Percentiles rank a stretch among this genome's conserved stretches.
Conservation (phyloP, 92 coral and sea anemone species). For the Palythoa heliodiscus region DNA sequence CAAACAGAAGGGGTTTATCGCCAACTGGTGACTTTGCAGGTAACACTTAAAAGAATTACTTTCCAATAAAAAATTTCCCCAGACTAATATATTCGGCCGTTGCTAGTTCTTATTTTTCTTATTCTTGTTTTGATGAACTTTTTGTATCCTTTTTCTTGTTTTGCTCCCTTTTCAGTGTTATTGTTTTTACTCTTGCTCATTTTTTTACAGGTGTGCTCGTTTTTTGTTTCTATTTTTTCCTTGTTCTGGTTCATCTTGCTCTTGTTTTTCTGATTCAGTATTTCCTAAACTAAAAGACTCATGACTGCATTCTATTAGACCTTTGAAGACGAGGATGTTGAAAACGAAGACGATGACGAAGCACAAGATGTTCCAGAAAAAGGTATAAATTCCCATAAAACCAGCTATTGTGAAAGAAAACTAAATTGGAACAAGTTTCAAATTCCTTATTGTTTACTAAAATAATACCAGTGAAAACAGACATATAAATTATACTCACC, state of each 20-base stretch:
- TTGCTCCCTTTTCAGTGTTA: too few relatives aligned
- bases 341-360: constrained; percentile 1
- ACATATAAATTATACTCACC: too few relatives aligned
- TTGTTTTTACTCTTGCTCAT: neutral
- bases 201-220: neutral
- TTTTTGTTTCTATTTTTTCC: neutral
- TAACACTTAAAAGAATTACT: neutral
- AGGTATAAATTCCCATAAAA: neutral
- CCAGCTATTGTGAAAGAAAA: too few relatives aligned
- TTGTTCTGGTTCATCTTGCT: neutral
- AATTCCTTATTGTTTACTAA: too few relatives aligned
- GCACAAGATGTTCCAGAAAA: constrained; percentile 8
- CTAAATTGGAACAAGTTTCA: too few relatives aligned
- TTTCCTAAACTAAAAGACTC: neutral
- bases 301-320: neutral
- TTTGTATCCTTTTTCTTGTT: too few relatives aligned
- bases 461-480: too few relatives aligned
- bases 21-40: constrained; percentile 90
- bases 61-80: neutral
- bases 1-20: constrained; percentile 85
- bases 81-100: too few relatives aligned
- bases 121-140: too few relatives aligned
- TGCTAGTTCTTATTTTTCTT: too few relatives aligned
- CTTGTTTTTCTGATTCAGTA: neutral
- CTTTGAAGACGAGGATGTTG: constrained; percentile 7